Evolutionary conservation across 1,140 invertebrate species (phyloP), one percentile per base, ranked within the genome.

Genomic region (Ephestia elutella): DNA sequence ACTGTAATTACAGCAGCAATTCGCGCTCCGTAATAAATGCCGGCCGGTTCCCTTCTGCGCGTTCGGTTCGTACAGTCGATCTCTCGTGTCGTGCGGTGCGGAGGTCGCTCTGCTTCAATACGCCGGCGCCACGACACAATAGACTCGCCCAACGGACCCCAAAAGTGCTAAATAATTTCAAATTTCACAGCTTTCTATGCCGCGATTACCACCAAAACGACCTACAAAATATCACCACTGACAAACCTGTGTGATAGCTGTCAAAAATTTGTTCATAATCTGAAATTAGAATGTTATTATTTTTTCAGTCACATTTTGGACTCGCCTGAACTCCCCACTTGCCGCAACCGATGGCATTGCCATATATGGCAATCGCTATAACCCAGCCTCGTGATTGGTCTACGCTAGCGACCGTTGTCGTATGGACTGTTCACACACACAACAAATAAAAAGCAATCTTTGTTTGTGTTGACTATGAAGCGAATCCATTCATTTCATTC

Each of bases 351-450:
- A 89, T 88, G 89, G 90, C 90, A 91, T 92, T 92, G 91, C 93
- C 92, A 93, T 93, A 93, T 93, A 93, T 93, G 92, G 93, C 91
- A 92, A 93, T 92, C 92, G 92, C 92, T 91, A 90, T 90, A 90
- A 91, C 89, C 76, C 81, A 71, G 88, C 61, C 62, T 73, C 82
- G 75, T 83, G 90, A 93, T 94, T 94, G 93, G 93, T 89, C 71
- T 71, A 87, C 65, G 69, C 68, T 57, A 70, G 65, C 80, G 80
- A 78, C 78, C 74, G 80, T 79, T 73, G 69, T 68, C 69, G 66
- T 81, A 73, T 63, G 61, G 70, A 83, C 70, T 62, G 59, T 69
- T 60, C 70, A 73, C 75, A 68, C 72, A 65, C 60, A 70, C 66
- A 66, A 59, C 68, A 57, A 65, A 55, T 68, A 55, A 65, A 54